These are phyloP conservation scores for Podargus strigoides DNA, from an alignment of 2,797 vertebrate species.

Conservation along the genomic window DNA sequence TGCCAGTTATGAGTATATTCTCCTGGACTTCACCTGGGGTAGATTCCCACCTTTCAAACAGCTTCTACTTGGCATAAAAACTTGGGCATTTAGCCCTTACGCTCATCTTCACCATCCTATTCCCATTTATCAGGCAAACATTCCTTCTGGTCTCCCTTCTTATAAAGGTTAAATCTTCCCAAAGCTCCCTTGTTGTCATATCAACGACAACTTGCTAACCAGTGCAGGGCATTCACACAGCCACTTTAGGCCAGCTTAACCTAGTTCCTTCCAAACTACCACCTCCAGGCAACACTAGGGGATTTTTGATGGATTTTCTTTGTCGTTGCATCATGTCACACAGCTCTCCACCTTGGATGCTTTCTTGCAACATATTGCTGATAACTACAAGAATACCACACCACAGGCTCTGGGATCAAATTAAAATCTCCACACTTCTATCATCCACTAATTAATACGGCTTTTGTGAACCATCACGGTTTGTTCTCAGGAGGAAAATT, in stretches of 20 bases:
- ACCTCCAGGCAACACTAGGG: neutral
- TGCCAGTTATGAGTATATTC: fast-evolving
- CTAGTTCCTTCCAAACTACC: neutral
- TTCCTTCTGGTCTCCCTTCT: neutral
- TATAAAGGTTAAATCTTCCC: neutral
- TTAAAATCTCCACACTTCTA: neutral
- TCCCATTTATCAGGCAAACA: neutral
- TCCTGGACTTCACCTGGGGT: neutral
- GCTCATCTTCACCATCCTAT: neutral
- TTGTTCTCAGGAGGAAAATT: slow-evolving; percentile 10
- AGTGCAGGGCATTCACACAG: neutral
- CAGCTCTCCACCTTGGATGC: neutral
- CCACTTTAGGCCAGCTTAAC: neutral
- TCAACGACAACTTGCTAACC: too few species aligned
- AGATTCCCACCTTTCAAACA: neutral
- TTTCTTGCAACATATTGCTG: neutral
- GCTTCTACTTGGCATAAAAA: neutral
- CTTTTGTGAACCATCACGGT: neutral
- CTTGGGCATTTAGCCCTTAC: neutral
- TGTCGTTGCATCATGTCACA: neutral
- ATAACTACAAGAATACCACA: neutral
- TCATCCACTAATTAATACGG: slow-evolving; percentile 32
- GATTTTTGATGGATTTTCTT: fast-evolving
- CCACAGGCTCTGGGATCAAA: neutral
- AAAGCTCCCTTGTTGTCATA: neutral